Evolutionary conservation across 2,113 vertebrate species (phyloP).

Genomic region (Acrocephalus kingi): DNA sequence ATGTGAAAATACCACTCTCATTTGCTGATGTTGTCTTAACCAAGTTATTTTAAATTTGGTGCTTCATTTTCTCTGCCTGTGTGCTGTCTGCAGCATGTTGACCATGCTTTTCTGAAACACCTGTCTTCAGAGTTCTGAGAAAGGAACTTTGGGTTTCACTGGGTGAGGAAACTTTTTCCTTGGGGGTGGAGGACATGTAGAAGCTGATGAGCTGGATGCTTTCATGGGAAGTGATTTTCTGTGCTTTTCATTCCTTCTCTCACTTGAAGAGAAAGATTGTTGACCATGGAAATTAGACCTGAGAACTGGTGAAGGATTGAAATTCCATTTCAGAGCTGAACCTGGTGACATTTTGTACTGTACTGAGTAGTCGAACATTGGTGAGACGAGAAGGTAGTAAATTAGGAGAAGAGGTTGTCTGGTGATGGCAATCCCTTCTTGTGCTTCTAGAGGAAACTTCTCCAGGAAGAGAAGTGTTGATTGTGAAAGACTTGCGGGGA

Average conservation of each 20-base stretch:
- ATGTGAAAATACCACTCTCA: neutral
- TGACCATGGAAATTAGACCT: neutral
- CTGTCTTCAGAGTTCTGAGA: neutral
- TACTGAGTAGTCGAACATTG: neutral
- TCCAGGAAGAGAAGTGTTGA: neutral
- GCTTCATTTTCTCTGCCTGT: neutral
- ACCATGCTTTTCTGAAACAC: constrained; percentile 22
- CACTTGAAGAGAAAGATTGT: neutral
- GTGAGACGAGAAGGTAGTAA: neutral
- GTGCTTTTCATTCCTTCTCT: neutral
- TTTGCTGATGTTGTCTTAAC: constrained; percentile 9
- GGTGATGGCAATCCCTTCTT: neutral
- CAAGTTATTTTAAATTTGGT: constrained; percentile 19
- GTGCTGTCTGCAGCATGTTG: constrained; percentile 23
- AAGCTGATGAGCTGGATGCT: neutral
- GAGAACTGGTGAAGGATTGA: neutral
- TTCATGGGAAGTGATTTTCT: neutral
- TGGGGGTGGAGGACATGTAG: neutral
- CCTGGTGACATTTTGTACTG: neutral
- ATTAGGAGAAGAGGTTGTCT: neutral
- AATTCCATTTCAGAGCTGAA: neutral
- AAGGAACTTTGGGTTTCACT: neutral
- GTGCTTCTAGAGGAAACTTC: neutral
- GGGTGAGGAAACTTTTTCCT: neutral
- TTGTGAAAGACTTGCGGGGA: neutral